Percentiles rank a stretch among this genome's conserved stretches.
Evolutionary conservation across 2,888 invertebrate genomes (phyloP).

Genomic region (Trichogramma dendrolimi): DNA sequence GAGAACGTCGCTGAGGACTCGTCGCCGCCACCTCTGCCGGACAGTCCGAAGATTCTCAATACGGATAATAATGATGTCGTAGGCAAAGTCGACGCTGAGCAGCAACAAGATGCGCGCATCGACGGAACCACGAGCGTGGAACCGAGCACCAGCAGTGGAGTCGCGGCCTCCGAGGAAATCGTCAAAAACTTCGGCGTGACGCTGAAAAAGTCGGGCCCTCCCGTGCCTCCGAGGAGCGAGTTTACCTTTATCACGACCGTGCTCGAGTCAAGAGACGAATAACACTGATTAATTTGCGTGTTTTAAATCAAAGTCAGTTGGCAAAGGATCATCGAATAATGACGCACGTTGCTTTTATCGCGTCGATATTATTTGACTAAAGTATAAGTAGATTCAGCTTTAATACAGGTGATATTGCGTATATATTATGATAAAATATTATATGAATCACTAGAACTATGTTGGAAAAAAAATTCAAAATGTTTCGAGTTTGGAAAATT

Average conservation of each 20-base stretch:
- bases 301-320: background rate
- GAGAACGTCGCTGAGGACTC: slow-evolving; percentile 13
- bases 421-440: too few species aligned
- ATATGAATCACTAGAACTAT: too few species aligned
- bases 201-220: slow-evolving; percentile 43
- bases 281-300: background rate
- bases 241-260: slow-evolving; percentile 11
- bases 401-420: too few species aligned
- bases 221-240: slow-evolving; percentile 44
- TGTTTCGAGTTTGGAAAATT: too few species aligned
- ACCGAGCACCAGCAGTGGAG: slow-evolving; percentile 36
- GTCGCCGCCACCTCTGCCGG: background rate
- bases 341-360: too few species aligned
- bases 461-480: too few species aligned
- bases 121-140: slow-evolving; percentile 44
- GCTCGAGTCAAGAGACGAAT: background rate
- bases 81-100: slow-evolving; percentile 7
- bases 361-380: too few species aligned
- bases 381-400: too few species aligned
- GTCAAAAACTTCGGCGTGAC: slow-evolving; percentile 33
- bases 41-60: slow-evolving; percentile 24
- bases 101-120: background rate
- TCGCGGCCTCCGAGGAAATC: slow-evolving; percentile 31
- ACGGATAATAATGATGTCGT: slow-evolving; percentile 24
- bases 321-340: too few species aligned